phyloP scores from a whole-genome alignment of 2,888 invertebrate species.

The Linnaemya vulpina region DNA sequence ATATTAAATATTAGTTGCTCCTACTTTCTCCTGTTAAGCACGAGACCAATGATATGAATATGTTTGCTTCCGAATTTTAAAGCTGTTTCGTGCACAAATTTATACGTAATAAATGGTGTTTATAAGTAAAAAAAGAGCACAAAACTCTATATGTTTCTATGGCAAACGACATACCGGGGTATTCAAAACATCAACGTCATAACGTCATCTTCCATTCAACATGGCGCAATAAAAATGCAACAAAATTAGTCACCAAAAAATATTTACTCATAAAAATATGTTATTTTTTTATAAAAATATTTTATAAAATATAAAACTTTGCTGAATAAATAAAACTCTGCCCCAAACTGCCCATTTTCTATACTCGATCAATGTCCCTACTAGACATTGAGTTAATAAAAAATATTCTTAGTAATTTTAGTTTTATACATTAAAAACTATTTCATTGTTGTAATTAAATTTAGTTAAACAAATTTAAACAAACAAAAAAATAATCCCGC shows the following conservation, averaged over 20 bases:
- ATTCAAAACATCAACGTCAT: too few relatives aligned
- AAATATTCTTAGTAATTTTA: constrained; percentile 14
- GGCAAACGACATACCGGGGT: too few relatives aligned
- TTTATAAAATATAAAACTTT: not conserved
- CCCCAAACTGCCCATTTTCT: not conserved
- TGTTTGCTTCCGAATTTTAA: too few relatives aligned
- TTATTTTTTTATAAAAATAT: not conserved
- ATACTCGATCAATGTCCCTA: not conserved
- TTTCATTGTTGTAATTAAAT: constrained; percentile 45
- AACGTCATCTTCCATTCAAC: too few relatives aligned
- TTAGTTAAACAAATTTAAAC: constrained; percentile 50
- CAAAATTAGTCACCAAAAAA: not conserved
- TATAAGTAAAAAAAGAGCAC: too few relatives aligned
- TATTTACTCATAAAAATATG: not conserved
- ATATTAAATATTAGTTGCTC: too few relatives aligned
- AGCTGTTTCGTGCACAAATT: too few relatives aligned
- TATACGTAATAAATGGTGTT: too few relatives aligned
- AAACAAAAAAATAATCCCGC: constrained; percentile 52
- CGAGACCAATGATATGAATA: too few relatives aligned
- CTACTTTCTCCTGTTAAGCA: too few relatives aligned
- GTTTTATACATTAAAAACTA: constrained; percentile 27
- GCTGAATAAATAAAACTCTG: not conserved
- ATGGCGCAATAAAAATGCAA: not conserved
- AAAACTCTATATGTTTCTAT: too few relatives aligned
- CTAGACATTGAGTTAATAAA: not conserved